These are phyloP conservation scores for Benthosema pterotum DNA, from an alignment of 2,797 vertebrate species.

Conservation along the genomic window DNA sequence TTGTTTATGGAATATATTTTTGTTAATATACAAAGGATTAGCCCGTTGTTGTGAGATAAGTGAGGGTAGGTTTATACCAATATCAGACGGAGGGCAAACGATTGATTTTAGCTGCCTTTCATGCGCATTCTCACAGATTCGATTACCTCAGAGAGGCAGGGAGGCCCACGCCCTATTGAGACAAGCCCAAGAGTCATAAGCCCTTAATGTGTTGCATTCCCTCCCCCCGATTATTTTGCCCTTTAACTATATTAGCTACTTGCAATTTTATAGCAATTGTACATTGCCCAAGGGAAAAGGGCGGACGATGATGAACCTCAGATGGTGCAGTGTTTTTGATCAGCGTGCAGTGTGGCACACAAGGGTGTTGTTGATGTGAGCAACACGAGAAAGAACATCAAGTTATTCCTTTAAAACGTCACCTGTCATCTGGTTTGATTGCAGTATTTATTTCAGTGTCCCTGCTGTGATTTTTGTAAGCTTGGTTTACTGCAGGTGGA, in stretches of 20 bases:
- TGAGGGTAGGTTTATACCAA: background rate
- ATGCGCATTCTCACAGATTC: slow-evolving; percentile 72
- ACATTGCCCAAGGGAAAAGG: too few relatives aligned
- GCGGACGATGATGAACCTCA: too few relatives aligned
- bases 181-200: slow-evolving; percentile 27
- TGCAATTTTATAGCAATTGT: background rate
- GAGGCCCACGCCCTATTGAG: slow-evolving; percentile 83
- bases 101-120: slow-evolving; percentile 58
- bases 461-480: too few relatives aligned
- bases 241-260: slow-evolving; percentile 12
- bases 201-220: slow-evolving; percentile 59
- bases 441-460: too few relatives aligned
- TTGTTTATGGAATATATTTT: background rate
- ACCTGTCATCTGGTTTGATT: too few relatives aligned
- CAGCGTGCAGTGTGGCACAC: background rate
- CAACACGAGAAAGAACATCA: background rate
- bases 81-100: slow-evolving; percentile 18
- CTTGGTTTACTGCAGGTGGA: too few relatives aligned
- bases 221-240: slow-evolving; percentile 1
- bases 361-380: slow-evolving; percentile 19
- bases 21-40: too few relatives aligned
- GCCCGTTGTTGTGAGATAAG: background rate
- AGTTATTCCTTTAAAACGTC: background rate
- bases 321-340: background rate
- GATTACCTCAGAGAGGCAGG: slow-evolving; percentile 35